phyloP scores from a whole-genome alignment of 92 coral and sea anemone genomes.

The Micromussa lordhowensis region DNA sequence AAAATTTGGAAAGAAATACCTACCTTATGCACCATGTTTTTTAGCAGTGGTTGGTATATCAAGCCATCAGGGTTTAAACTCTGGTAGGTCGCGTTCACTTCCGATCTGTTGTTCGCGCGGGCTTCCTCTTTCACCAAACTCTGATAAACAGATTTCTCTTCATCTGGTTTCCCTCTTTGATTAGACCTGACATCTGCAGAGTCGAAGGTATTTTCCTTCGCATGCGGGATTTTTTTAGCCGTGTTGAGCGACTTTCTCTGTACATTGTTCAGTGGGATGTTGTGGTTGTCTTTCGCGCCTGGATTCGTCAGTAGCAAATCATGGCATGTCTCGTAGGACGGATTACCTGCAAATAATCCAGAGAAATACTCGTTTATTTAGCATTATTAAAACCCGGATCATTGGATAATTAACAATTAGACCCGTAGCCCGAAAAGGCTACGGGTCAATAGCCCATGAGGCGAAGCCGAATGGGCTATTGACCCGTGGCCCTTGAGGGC shows the following conservation, averaged over 20 bases:
- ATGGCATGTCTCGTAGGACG: background rate
- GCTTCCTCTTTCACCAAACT: background rate
- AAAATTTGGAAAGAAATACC: background rate
- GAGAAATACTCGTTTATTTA: background rate
- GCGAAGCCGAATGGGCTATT: too few relatives aligned
- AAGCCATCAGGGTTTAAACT: constrained; percentile 23
- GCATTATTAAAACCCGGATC: too few relatives aligned
- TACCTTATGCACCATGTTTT: constrained; percentile 2
- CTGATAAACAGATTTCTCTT: constrained; percentile 26
- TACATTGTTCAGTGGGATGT: background rate
- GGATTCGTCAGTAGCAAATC: constrained; percentile 16
- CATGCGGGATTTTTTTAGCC: background rate
- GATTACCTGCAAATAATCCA: background rate
- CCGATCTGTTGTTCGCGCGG: background rate
- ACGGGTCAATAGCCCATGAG: too few relatives aligned
- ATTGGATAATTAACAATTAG: too few relatives aligned
- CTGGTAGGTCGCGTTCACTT: constrained; percentile 6
- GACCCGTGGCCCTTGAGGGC: too few relatives aligned
- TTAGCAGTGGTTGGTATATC: constrained; percentile 32
- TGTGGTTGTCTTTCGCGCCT: background rate
- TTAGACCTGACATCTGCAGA: background rate
- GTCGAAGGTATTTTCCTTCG: constrained; percentile 4
- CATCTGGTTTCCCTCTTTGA: background rate
- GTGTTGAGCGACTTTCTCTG: constrained; percentile 1
- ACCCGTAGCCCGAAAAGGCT: too few relatives aligned